Conservation (phyloP, 2,888 invertebrate species). For the Lamellibrachia satsuma region DNA sequence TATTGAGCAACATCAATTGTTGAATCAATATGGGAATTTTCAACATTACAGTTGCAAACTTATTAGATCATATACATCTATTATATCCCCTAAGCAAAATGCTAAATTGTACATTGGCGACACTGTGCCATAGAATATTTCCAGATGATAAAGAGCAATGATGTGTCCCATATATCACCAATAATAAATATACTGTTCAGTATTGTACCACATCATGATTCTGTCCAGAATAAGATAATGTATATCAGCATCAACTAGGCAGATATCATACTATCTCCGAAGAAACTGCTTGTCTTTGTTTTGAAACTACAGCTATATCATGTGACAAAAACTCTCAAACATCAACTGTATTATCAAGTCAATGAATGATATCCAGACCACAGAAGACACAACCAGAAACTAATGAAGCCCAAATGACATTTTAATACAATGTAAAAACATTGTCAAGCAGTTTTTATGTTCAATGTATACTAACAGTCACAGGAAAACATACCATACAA, state of each 20-base stretch:
- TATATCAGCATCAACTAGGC: neutral
- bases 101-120: neutral
- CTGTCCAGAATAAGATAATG: neutral
- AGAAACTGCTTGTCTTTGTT: neutral
- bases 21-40: too few species aligned
- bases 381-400: conserved; percentile 17
- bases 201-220: neutral
- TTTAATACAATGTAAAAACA: conserved; percentile 2
- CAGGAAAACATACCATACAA: neutral
- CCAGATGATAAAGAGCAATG: neutral
- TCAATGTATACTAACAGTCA: neutral
- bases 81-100: neutral
- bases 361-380: conserved; percentile 17
- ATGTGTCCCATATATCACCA: neutral
- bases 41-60: neutral
- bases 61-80: neutral
- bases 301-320: neutral
- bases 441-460: neutral
- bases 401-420: conserved; percentile 5
- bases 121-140: conserved; percentile 7
- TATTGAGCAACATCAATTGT: neutral
- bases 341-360: neutral
- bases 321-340: neutral
- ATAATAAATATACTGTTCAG: neutral
- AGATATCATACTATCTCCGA: neutral